Evolutionary conservation across 2,797 vertebrate genomes (phyloP).

Genomic region (Fistularia tabacaria): DNA sequence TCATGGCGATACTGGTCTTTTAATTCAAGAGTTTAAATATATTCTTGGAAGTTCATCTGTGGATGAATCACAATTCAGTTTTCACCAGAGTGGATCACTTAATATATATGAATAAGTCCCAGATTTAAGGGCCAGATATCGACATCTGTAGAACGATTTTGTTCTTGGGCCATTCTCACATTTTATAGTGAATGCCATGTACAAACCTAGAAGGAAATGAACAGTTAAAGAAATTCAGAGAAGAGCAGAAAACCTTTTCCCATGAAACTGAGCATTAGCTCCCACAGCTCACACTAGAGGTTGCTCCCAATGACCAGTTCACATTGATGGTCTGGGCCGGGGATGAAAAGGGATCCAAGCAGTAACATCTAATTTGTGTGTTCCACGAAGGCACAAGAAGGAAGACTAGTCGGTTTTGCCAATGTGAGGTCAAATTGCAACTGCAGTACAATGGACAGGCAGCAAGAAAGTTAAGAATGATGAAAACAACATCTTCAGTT

Average conservation of each 20-base stretch:
- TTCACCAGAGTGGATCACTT: too few species aligned
- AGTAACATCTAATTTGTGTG: conserved; percentile 71
- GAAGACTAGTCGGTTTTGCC: conserved; percentile 37
- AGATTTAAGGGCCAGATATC: too few species aligned
- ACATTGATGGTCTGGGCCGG: conserved; percentile 48
- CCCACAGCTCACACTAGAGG: conserved; percentile 54
- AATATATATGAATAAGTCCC: too few species aligned
- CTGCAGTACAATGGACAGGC: conserved; percentile 13
- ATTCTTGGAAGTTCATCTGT: too few species aligned
- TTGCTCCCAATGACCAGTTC: conserved; percentile 65
- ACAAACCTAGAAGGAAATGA: conserved; percentile 9
- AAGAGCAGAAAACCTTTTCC: conserved; percentile 56
- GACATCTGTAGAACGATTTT: too few species aligned
- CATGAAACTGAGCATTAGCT: conserved; percentile 60
- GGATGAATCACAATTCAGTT: too few species aligned
- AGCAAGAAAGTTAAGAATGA: conserved; percentile 4
- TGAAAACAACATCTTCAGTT: conserved; percentile 8
- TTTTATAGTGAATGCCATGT: neutral
- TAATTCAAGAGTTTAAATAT: too few species aligned
- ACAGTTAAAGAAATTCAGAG: conserved; percentile 12
- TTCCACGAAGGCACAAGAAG: conserved; percentile 50
- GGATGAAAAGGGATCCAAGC: conserved; percentile 57
- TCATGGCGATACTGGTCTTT: too few species aligned
- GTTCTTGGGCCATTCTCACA: neutral
- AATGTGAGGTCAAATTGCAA: conserved; percentile 41